Base-by-base conservation (phyloP, 2,888 invertebrate genomes). In the Cataglyphis albicans region DNA sequence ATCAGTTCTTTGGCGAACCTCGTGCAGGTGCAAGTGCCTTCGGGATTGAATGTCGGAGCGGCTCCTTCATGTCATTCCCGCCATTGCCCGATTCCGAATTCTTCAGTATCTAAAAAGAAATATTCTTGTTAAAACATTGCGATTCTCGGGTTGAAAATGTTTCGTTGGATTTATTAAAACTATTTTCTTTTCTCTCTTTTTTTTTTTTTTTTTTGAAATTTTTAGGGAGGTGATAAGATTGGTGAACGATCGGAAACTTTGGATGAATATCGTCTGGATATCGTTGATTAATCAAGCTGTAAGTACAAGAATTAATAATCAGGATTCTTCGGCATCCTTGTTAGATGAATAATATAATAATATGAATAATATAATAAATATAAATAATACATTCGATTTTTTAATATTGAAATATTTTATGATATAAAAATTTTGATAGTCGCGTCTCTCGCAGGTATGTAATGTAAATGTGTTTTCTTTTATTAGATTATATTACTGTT, bases 1-100 rank as follows among this genome's bases (percentile, higher is more conserved):
- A 91, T 91, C 93, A 94, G 94, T 94, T 92, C 92, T 90, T 92
- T 91, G 87, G 87, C 90, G 87, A 90, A 88, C 81, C 87, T 91
- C 87, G 90, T 89, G 78, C 87, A 90, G 86, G 86, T 89, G 84
- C 80, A 88, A 85, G 86, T 88, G 85, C 75, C 86, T 85, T 83
- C 82, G 41, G 68, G 61, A 83, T 84, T 59, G 67, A 78, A 55
- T 68, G 63, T 72, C 72, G 35, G 82, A 48, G 32, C 38, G 55
- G 9, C 29, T 52, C n/a, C 12, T 29, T n/a, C 38, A 12, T 55
- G 35, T 6, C 41, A 32, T 32, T 44, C 18, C 21, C 9, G 12
- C 29, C 2, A 7, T 52, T 1, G 12, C 41, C 1, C 61, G 12
- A 12, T n/a, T 61, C 12, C 21, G 10, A 67, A 78, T 21, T 55